phyloP scores from a whole-genome alignment of 1,140 invertebrate species.

The Helicoverpa zea region DNA sequence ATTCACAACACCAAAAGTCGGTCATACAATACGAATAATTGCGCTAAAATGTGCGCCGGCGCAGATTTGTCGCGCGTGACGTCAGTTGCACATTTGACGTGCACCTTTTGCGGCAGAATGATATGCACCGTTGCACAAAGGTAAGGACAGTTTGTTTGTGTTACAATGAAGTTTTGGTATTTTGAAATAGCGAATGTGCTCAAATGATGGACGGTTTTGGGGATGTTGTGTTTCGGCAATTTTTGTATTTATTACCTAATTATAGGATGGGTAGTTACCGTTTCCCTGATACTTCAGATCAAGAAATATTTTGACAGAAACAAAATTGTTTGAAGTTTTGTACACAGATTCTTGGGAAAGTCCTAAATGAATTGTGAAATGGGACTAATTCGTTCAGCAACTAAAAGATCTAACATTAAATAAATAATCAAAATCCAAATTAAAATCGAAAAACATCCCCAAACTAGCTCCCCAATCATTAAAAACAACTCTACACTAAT shows the following conservation, averaged over 20 bases:
- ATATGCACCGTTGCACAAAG: slow-evolving; percentile 62
- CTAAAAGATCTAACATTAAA: no score
- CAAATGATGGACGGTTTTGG: not conserved
- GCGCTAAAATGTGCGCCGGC: slow-evolving; percentile 33
- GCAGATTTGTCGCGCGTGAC: slow-evolving; percentile 39
- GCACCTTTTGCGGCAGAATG: slow-evolving; percentile 48
- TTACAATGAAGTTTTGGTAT: not conserved
- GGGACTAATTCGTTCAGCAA: no score
- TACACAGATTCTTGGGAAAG: no score
- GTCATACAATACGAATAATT: slow-evolving; percentile 38
- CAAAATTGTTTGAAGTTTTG: no score
- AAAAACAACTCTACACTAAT: slow-evolving; percentile 2
- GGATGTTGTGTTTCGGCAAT: not conserved
- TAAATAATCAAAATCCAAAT: no score
- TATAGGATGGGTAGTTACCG: not conserved
- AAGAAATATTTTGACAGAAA: no score
- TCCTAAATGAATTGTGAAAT: no score
- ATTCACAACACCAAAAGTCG: slow-evolving; percentile 8
- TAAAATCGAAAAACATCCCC: no score
- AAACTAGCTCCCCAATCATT: no score
- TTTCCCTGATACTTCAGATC: not conserved
- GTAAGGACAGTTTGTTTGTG: slow-evolving; percentile 46
- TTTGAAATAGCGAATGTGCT: slow-evolving; percentile 25
- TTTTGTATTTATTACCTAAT: not conserved
- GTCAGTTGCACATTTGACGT: slow-evolving; percentile 39